These are phyloP conservation scores for Lepidotrigona ventralis DNA, from an alignment of 1,140 invertebrate species.

Conservation along the genomic window DNA sequence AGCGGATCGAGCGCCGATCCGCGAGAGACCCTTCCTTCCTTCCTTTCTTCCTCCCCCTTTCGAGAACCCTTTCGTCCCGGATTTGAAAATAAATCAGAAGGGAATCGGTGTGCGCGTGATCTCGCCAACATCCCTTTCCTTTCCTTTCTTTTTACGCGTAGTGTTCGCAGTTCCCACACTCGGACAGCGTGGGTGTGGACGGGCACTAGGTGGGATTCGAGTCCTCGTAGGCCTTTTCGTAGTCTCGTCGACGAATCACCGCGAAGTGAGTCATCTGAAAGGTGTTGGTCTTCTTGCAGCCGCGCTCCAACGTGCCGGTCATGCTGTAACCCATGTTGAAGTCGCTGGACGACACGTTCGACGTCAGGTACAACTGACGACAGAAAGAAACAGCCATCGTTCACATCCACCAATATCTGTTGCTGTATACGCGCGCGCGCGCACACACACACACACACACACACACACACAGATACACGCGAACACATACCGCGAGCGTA, in stretches of 20 bases:
- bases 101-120: neutral
- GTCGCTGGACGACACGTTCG: slow-evolving; percentile 89
- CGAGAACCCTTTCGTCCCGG: neutral
- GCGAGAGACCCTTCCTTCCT: neutral
- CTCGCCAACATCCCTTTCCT: slow-evolving; percentile 2
- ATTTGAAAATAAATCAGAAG: neutral
- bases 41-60: no score
- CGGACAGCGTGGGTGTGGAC: slow-evolving; percentile 77
- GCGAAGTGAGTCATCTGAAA: slow-evolving; percentile 93
- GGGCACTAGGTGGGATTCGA: slow-evolving; percentile 79
- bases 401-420: neutral
- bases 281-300: slow-evolving; percentile 86
- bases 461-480: no score
- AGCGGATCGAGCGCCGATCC: neutral
- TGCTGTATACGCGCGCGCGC: no score
- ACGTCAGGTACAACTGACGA: slow-evolving; percentile 86
- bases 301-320: slow-evolving; percentile 91
- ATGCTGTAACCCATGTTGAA: slow-evolving; percentile 94
- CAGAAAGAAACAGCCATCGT: slow-evolving; percentile 34
- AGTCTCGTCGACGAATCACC: slow-evolving; percentile 86
- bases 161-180: slow-evolving; percentile 77
- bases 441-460: no score
- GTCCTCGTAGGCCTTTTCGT: slow-evolving; percentile 79
- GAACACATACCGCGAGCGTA: neutral
- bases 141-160: slow-evolving; percentile 70